Percentiles rank a stretch among this genome's conserved stretches.
Evolutionary conservation across 1,140 invertebrate species (phyloP).

Genomic region (Leptinotarsa defecta): DNA sequence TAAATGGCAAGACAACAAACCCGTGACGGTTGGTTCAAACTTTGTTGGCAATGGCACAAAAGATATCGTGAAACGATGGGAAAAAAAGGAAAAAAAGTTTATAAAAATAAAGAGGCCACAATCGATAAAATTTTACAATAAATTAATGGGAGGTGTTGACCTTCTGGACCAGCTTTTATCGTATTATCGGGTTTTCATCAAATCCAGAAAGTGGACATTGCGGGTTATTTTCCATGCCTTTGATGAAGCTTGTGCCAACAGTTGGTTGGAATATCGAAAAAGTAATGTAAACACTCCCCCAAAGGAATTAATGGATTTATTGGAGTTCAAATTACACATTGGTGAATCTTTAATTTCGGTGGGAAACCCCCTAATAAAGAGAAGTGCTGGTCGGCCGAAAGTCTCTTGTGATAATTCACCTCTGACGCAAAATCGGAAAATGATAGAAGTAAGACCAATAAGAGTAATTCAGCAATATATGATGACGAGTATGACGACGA

Average conservation of each 20-base stretch:
- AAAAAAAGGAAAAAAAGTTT: constrained; percentile 51
- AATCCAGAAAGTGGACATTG: constrained; percentile 31
- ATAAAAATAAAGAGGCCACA: constrained; percentile 52
- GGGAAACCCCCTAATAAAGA: not conserved
- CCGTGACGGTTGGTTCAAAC: constrained; percentile 54
- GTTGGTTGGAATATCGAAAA: constrained; percentile 29
- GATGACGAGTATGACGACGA: too few relatives aligned
- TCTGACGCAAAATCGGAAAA: too few relatives aligned
- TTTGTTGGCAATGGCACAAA: constrained; percentile 54
- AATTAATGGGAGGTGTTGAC: constrained; percentile 55
- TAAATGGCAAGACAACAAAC: constrained; percentile 55
- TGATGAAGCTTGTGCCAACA: constrained; percentile 21
- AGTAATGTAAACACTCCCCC: not conserved
- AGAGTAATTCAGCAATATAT: too few relatives aligned
- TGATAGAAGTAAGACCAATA: too few relatives aligned
- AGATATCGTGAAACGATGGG: constrained; percentile 53
- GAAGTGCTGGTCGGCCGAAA: too few relatives aligned
- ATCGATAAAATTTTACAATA: constrained; percentile 51
- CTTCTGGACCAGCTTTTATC: constrained; percentile 39
- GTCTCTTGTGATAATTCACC: too few relatives aligned
- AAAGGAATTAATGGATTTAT: not conserved
- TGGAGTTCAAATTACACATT: not conserved
- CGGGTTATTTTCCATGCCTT: constrained; percentile 32
- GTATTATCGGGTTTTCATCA: constrained; percentile 21
- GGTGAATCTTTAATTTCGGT: not conserved